phyloP scores from a whole-genome alignment of 2,888 invertebrate species.

The Balanococcus diminutus region DNA sequence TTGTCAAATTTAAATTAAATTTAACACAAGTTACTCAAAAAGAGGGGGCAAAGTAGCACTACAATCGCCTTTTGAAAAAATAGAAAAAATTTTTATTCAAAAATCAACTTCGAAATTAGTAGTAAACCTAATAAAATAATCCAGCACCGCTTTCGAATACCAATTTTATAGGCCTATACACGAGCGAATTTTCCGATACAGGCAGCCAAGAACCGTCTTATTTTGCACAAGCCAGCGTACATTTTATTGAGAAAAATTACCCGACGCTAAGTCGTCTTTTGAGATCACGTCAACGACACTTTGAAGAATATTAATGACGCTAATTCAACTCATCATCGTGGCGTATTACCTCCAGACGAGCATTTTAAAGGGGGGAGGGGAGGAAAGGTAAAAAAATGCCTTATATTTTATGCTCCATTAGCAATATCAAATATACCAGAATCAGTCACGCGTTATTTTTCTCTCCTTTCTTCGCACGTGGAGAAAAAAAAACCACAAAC shows the following conservation, averaged over 20 bases:
- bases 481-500: neutral
- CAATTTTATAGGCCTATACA: too few relatives aligned
- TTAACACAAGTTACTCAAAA: too few relatives aligned
- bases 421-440: neutral
- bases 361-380: too few relatives aligned
- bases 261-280: neutral
- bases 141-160: too few relatives aligned
- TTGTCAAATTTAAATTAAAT: too few relatives aligned
- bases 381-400: neutral
- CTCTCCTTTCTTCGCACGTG: neutral
- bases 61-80: too few relatives aligned
- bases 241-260: too few relatives aligned
- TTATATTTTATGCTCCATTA: conserved; percentile 10
- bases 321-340: neutral
- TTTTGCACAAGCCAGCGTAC: neutral
- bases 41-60: too few relatives aligned
- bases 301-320: conserved; percentile 6
- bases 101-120: too few relatives aligned
- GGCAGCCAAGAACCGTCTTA: neutral
- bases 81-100: too few relatives aligned
- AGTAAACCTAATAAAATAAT: too few relatives aligned
- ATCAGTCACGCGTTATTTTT: neutral
- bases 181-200: too few relatives aligned
- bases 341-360: neutral
- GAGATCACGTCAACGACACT: neutral